Evolutionary conservation across 1,140 invertebrate species (phyloP).

Genomic region (Drosophila varians): DNA sequence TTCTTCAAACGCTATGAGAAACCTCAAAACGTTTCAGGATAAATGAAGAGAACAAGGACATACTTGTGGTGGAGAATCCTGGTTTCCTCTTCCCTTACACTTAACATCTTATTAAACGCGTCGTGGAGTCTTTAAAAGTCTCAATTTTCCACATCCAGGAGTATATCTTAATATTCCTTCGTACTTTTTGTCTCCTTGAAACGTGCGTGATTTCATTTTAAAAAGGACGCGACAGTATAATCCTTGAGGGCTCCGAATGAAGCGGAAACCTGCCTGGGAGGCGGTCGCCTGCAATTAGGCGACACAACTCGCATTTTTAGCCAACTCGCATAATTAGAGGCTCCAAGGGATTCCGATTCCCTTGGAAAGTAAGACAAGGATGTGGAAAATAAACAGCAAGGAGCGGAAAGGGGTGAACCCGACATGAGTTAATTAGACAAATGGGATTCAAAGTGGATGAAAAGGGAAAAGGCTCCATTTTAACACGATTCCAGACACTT

Average conservation of each 20-base stretch:
- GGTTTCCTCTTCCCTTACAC: not conserved
- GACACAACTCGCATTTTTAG: slow-evolving; percentile 16
- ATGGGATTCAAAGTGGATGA: slow-evolving; percentile 4
- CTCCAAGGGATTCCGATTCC: slow-evolving; percentile 23
- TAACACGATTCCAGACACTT: not conserved
- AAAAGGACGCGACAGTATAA: slow-evolving; percentile 8
- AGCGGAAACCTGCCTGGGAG: slow-evolving; percentile 13
- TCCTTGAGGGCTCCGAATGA: no score
- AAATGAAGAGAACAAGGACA: not conserved
- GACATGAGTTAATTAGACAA: slow-evolving; percentile 45
- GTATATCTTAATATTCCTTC: not conserved
- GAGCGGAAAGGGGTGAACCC: not conserved
- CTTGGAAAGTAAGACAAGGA: not conserved
- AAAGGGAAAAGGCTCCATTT: not conserved
- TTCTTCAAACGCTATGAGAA: no score
- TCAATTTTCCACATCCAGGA: not conserved
- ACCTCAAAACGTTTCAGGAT: not conserved
- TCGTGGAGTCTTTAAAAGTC: not conserved
- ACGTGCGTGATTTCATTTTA: slow-evolving; percentile 50
- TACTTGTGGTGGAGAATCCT: not conserved
- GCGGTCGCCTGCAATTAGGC: slow-evolving; percentile 37
- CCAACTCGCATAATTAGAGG: slow-evolving; percentile 39
- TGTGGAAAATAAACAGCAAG: not conserved
- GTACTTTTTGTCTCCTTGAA: not conserved
- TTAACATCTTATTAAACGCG: not conserved